These are phyloP conservation scores for Arremon brunneinucha DNA, from an alignment of 2,797 vertebrate genomes.

Conservation along the genomic window DNA sequence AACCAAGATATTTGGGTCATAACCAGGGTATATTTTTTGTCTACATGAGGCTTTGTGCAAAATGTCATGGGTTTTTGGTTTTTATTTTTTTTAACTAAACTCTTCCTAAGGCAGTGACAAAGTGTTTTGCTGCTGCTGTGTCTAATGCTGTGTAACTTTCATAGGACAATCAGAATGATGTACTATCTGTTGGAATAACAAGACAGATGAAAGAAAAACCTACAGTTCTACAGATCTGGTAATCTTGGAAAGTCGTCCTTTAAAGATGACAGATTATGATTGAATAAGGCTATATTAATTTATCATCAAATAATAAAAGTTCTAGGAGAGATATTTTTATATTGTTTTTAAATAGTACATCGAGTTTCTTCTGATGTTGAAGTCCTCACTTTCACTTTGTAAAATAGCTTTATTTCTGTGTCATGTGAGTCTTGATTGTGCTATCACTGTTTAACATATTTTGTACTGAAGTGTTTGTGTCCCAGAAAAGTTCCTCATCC, in stretches of 20 bases:
- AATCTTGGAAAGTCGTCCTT: neutral
- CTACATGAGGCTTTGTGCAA: neutral
- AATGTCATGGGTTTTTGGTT: accelerated
- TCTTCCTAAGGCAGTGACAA: neutral
- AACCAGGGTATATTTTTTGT: neutral
- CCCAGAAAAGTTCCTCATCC: neutral
- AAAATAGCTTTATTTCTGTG: neutral
- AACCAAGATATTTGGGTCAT: neutral
- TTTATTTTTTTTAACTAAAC: neutral
- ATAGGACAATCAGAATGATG: neutral
- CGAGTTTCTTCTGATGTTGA: neutral
- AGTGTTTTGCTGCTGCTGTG: neutral
- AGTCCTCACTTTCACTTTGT: neutral
- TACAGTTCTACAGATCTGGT: neutral
- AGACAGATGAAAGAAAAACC: neutral
- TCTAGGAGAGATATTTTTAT: neutral
- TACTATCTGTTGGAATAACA: neutral
- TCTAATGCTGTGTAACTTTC: neutral
- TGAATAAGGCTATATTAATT: neutral
- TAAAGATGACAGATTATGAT: neutral
- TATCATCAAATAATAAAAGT: neutral
- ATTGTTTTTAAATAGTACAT: neutral
- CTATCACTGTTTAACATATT: neutral
- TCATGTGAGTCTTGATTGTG: neutral
- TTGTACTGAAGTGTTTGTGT: neutral